Base-by-base conservation (phyloP, 2,797 vertebrate genomes). In the Sebastes steindachneri region DNA sequence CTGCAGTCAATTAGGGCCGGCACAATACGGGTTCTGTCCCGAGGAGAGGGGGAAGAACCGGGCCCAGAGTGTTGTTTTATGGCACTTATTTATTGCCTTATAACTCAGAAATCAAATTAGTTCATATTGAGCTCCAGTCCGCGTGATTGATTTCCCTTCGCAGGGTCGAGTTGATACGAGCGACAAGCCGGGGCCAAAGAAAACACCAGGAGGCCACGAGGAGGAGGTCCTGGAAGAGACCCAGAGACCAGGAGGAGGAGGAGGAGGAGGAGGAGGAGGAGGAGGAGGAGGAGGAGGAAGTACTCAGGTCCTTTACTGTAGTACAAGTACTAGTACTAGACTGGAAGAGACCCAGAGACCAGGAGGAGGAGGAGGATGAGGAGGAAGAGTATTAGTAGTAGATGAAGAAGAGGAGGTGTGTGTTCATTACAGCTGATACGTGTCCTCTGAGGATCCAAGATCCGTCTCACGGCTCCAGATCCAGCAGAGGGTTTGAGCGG, bases 91-190 rank as follows among this genome's bases (percentile, higher is more conserved):
- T 95, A 95, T 95, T 89, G 87, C 90, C 93, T 89, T 95, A 93
- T 95, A 94, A 94, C 93, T 82, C 90, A 82, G 68, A 93, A 95
- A 95, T 95, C 92, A 93, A 95, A 96, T 95, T 90, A 96, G 92
- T 92, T 95, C 92, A 89, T 89, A 91, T 82, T 71, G 91, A 95
- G 86, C 54, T 65, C 53, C 62, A 79, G 85, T 53, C 67, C 45
- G 66, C n/a, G 70, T 93, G 93, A 95, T 92, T 89, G 91, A 94
- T 94, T 94, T 87, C 81, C 87, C 92, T 91, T 82, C 12, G 57
- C 80, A 41, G 76, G 84, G 83, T 85, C 25, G 84, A 88, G 87
- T 75, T 86, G 91, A 94, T 93, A 88, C 59, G 77, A 89, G 75
- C 54, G 26, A 69, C 15, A 5, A 41, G 51, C 7, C 37, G 5